These are phyloP conservation scores for Erynnis tages DNA, from an alignment of 2,888 invertebrate genomes.

Conservation along the genomic window DNA sequence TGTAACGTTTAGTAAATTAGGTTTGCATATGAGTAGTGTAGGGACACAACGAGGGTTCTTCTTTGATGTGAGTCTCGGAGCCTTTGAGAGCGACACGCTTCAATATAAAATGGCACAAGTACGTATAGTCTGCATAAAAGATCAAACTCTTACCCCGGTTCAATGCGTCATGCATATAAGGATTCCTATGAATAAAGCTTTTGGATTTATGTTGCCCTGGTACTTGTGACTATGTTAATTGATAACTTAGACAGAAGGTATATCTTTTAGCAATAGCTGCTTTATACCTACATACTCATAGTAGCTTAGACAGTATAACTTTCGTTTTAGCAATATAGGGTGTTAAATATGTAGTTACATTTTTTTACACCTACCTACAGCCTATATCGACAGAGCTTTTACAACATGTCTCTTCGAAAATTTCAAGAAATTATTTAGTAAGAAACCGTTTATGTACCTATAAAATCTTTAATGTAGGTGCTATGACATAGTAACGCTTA, in stretches of 20 bases:
- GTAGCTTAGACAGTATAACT: too few species aligned
- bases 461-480: too few species aligned
- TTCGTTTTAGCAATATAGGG: too few species aligned
- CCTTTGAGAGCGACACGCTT: slow-evolving; percentile 40
- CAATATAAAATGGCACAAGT: slow-evolving; percentile 32
- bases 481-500: too few species aligned
- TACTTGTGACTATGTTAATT: background rate
- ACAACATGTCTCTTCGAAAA: too few species aligned
- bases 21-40: slow-evolving; percentile 6
- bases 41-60: slow-evolving; percentile 22
- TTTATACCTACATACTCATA: too few species aligned
- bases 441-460: too few species aligned
- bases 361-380: too few species aligned
- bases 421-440: too few species aligned
- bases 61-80: slow-evolving; percentile 48
- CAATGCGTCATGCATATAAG: background rate
- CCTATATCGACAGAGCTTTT: too few species aligned
- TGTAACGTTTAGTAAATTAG: slow-evolving; percentile 6
- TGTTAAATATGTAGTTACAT: too few species aligned
- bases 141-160: background rate
- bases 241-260: background rate
- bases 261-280: too few species aligned
- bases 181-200: background rate
- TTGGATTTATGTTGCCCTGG: slow-evolving; percentile 1
- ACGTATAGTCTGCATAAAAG: slow-evolving; percentile 15